phyloP scores from a whole-genome alignment of 2,113 vertebrate genomes.

The Thinocorus orbignyianus region DNA sequence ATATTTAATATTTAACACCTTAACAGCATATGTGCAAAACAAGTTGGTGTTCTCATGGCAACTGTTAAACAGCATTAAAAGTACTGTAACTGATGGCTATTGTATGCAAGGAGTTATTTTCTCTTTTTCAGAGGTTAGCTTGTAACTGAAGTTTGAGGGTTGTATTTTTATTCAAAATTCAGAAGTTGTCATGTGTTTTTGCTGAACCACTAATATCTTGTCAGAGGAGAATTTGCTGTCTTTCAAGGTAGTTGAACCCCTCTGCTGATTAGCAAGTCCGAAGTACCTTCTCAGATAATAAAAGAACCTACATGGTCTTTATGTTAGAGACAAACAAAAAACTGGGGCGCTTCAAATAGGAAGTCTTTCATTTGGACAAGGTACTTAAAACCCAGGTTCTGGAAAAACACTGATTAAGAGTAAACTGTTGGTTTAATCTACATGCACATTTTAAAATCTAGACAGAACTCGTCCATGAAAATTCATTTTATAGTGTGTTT shows the following conservation, averaged over 20 bases:
- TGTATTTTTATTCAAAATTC: not conserved
- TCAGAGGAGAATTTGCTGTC: not conserved
- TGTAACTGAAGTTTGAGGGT: not conserved
- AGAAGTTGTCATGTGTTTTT: not conserved
- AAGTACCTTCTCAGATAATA: not conserved
- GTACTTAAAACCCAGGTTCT: not conserved
- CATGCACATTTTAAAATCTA: not conserved
- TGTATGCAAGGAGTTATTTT: not conserved
- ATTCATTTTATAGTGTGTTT: not conserved
- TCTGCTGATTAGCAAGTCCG: not conserved
- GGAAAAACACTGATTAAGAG: not conserved
- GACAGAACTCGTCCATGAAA: not conserved
- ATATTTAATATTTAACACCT: not conserved
- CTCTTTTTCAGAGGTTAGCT: not conserved
- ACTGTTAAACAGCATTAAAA: not conserved
- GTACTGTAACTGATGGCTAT: not conserved
- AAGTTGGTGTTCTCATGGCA: not conserved
- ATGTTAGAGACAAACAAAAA: not conserved
- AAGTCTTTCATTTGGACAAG: not conserved
- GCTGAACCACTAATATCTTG: not conserved
- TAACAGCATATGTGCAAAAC: not conserved
- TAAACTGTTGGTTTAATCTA: not conserved
- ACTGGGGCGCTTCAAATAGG: not conserved
- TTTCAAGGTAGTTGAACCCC: not conserved
- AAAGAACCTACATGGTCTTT: not conserved